Evolutionary conservation across 2,888 invertebrate species (phyloP).

Genomic region (Drosophila fungiperda): DNA sequence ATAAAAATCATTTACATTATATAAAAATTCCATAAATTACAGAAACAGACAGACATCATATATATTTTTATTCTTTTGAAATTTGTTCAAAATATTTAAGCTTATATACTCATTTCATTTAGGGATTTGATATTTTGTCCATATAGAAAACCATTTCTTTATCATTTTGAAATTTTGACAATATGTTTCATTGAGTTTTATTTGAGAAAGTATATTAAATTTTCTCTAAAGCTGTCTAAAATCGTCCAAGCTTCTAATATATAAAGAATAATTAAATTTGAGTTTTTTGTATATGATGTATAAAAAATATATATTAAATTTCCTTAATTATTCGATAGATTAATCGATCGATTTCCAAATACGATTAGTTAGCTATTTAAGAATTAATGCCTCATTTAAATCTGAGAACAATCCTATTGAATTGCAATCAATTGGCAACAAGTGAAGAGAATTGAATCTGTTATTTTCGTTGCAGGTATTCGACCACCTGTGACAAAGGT

Average conservation of each 20-base stretch:
- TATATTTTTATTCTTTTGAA: too few relatives aligned
- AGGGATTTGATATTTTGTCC: too few relatives aligned
- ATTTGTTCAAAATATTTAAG: too few relatives aligned
- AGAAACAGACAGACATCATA: background rate
- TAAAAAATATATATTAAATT: background rate
- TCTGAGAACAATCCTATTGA: background rate
- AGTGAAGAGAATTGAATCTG: background rate
- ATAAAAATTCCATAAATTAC: background rate
- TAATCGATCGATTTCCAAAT: conserved; percentile 15
- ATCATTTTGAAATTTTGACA: background rate
- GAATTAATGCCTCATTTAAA: background rate
- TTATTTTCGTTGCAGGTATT: conserved; percentile 62
- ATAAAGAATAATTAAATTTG: background rate
- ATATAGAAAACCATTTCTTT: background rate
- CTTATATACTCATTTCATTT: too few relatives aligned
- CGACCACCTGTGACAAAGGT: conserved; percentile 84
- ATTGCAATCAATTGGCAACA: background rate
- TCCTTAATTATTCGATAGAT: background rate
- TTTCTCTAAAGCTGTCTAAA: background rate
- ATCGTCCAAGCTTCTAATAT: background rate
- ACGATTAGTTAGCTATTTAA: background rate
- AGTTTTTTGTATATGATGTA: background rate
- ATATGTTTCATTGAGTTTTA: background rate
- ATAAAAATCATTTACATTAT: background rate
- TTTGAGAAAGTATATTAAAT: background rate